phyloP scores from a whole-genome alignment of 1,140 invertebrate species.

The Formica selysi region DNA sequence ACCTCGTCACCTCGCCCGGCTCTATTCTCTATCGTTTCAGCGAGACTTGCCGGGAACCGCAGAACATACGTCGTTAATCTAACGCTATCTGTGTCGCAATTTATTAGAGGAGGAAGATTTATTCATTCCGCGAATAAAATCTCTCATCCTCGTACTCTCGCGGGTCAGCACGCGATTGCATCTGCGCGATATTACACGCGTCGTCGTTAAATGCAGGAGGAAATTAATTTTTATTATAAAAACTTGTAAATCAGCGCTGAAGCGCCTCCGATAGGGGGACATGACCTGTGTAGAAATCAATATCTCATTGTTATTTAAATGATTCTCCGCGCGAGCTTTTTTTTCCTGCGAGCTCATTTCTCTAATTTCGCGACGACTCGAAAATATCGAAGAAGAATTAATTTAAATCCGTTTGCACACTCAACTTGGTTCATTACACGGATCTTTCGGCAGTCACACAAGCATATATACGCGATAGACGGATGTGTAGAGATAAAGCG shows the following conservation, averaged over 20 bases:
- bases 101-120: conserved; percentile 64
- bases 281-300: background rate
- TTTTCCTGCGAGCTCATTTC: background rate
- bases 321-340: background rate
- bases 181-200: conserved; percentile 3
- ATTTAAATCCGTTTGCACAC: background rate
- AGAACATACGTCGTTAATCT: conserved; percentile 54
- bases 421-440: background rate
- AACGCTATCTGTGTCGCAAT: conserved; percentile 59
- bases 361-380: background rate
- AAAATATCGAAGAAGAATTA: background rate
- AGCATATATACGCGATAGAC: background rate
- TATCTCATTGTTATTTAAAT: conserved; percentile 57
- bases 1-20: background rate
- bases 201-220: conserved; percentile 39
- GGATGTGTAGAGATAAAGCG: background rate
- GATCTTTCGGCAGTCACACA: background rate
- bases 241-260: conserved; percentile 16
- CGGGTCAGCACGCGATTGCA: conserved; percentile 32
- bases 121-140: conserved; percentile 61
- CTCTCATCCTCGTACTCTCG: conserved; percentile 55
- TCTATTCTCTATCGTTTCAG: background rate
- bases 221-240: conserved; percentile 68
- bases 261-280: background rate
- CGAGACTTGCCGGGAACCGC: conserved; percentile 1